Base-by-base conservation (phyloP, 2,113 vertebrate genomes). In the Solenodon paradoxus region DNA sequence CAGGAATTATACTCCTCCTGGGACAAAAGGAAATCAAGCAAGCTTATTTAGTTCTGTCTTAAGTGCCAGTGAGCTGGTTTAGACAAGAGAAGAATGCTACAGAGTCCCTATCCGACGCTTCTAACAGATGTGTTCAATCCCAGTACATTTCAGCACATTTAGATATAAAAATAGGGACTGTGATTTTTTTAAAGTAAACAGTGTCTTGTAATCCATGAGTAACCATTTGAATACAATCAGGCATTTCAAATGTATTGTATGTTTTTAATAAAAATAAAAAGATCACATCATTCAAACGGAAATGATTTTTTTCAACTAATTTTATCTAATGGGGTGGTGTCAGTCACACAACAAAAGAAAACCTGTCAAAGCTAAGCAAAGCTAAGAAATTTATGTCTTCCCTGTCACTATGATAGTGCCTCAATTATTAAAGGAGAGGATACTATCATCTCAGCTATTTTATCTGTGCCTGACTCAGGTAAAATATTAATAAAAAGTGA, bases 21-120 rank as follows among this genome's bases (percentile, higher is more conserved):
- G 77, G 78, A 98, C n/a, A 97, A 98, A 98, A 84, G 81, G 8
- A 71, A 97, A 98, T 96, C 80, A 96, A 90, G 83, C n/a, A 96
- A 91, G 10, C 85, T 78, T 92, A 93, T 90, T 79, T 86, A 68
- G n/a, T 72, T 90, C 66, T 94, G n/a, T 55, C 96, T 93, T 93
- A 93, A 96, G 86, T 88, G 30, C 92, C 71, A 82, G 32, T 86
- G 55, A 92, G 38, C 69, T 96, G 13, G 38, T 91, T 97, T 77
- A 30, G 40, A 75, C 2, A 71, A 95, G 90, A 38, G 40, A 96
- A 91, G 92, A 97, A 91, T 47, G 3, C 68, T 77, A 16, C 40
- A 32, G 51, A 90, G 32, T 5, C 32, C 26, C 81, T 88, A 22
- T 69, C n/a, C 77, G 80, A 94, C 55, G 64, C 61, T 94, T 95